phyloP scores from a whole-genome alignment of 2,888 invertebrate species.

The Xestia rhomboidea region DNA sequence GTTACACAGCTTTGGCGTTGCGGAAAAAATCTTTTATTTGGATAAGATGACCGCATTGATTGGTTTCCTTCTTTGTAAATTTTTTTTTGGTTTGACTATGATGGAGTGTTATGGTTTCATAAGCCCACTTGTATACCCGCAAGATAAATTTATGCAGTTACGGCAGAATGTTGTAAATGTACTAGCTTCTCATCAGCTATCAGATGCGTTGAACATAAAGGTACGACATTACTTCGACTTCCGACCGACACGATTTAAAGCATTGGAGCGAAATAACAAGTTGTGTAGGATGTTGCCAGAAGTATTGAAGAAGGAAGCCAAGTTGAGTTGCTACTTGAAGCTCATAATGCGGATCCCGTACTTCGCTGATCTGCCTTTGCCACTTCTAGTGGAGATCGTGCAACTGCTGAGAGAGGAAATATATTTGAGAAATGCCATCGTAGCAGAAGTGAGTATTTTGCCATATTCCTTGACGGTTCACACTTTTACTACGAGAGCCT shows the following conservation, averaged over 20 bases:
- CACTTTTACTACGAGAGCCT: background rate
- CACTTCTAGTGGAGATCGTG: constrained; percentile 43
- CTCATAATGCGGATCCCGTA: constrained; percentile 41
- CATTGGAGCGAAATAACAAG: constrained; percentile 34
- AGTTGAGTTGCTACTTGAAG: constrained; percentile 38
- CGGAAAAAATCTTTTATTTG: constrained; percentile 35
- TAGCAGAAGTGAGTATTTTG: constrained; percentile 51
- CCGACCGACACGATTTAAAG: constrained; percentile 19
- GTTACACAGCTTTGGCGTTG: constrained; percentile 66
- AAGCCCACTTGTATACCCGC: constrained; percentile 44
- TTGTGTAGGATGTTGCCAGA: constrained; percentile 49
- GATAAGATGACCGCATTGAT: constrained; percentile 67
- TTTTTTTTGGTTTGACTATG: constrained; percentile 71
- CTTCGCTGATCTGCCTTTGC: constrained; percentile 45
- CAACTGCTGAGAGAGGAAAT: constrained; percentile 43
- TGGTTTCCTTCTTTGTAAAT: constrained; percentile 62
- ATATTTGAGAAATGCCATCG: constrained; percentile 48
- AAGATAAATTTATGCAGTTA: constrained; percentile 29
- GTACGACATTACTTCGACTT: constrained; percentile 51
- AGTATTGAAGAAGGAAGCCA: constrained; percentile 44
- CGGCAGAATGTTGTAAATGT: constrained; percentile 17
- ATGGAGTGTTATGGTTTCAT: constrained; percentile 68
- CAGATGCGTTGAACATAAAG: constrained; percentile 45
- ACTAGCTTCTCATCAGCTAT: constrained; percentile 32
- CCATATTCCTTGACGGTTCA: background rate